Percentiles rank a stretch among this genome's conserved stretches.
phyloP scores from a whole-genome alignment of 2,113 vertebrate species.

The Megaceryle maxima region DNA sequence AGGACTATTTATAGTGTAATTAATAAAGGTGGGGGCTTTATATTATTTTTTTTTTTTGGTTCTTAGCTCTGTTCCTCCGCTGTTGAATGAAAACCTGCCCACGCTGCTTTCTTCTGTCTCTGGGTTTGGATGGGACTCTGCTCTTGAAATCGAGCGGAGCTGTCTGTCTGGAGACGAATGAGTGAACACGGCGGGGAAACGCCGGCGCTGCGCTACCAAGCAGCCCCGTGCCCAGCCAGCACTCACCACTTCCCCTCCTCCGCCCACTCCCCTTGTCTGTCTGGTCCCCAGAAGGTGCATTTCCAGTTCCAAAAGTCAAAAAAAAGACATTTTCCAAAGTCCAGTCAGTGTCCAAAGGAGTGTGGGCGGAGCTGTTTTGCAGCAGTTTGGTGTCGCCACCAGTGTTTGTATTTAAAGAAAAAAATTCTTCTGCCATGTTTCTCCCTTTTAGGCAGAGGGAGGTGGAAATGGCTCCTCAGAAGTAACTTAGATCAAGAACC shows the following conservation, averaged over 20 bases:
- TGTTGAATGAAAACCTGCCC: background rate
- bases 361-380: background rate
- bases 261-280: background rate
- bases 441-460: no score
- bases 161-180: background rate
- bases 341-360: background rate
- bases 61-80: background rate
- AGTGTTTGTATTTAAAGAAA: background rate
- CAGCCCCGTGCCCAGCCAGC: no score
- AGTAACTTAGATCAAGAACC: background rate
- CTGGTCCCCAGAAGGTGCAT: background rate
- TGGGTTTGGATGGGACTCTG: background rate
- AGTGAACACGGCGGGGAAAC: background rate
- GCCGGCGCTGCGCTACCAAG: accelerated
- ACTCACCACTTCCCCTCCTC: background rate
- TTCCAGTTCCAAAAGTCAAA: background rate
- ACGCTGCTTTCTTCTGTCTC: background rate
- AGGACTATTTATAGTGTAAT: background rate
- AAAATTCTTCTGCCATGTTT: no score
- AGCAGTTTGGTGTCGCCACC: accelerated
- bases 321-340: background rate
- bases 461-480: no score
- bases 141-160: background rate
- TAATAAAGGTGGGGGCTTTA: background rate
- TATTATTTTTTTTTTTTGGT: background rate